These are phyloP conservation scores for Andrena minutula DNA, from an alignment of 2,888 invertebrate genomes.

Conservation along the genomic window DNA sequence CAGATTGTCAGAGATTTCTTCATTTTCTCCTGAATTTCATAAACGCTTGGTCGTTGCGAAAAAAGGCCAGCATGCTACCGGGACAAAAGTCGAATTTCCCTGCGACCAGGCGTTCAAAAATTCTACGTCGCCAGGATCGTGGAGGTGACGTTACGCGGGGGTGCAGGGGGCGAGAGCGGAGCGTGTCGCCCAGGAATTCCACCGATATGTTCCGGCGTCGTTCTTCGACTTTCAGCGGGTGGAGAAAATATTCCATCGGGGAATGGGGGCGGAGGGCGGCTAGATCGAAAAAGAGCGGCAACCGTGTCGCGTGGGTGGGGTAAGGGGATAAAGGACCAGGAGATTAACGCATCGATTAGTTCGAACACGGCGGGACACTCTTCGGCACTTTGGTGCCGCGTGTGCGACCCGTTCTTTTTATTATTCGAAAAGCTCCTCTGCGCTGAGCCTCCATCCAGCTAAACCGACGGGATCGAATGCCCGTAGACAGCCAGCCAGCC, in stretches of 20 bases:
- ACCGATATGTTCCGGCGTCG: conserved; percentile 56
- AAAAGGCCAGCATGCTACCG: neutral
- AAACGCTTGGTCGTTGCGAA: too few species aligned
- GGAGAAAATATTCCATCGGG: conserved; percentile 67
- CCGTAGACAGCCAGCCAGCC: conserved; percentile 44
- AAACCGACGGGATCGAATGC: conserved; percentile 55
- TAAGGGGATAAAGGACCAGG: conserved; percentile 75
- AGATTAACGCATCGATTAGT: conserved; percentile 82
- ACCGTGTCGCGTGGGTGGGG: conserved; percentile 33
- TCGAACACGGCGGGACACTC: conserved; percentile 78
- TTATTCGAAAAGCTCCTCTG: conserved; percentile 65
- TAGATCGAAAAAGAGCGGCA: conserved; percentile 56
- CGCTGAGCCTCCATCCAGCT: conserved; percentile 51
- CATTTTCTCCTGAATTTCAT: too few species aligned
- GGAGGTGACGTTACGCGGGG: conserved; percentile 12
- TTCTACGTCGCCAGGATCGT: conserved; percentile 20
- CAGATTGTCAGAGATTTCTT: too few species aligned
- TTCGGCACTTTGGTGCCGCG: conserved; percentile 79
- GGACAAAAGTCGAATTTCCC: conserved; percentile 18
- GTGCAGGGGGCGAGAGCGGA: conserved; percentile 9
- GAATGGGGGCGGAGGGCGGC: conserved; percentile 20
- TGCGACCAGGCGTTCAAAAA: neutral
- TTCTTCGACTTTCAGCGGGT: conserved; percentile 51
- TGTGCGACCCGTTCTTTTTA: conserved; percentile 68
- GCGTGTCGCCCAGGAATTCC: conserved; percentile 61